phyloP scores from a whole-genome alignment of 2,113 vertebrate genomes.

The Okapia johnstoni region DNA sequence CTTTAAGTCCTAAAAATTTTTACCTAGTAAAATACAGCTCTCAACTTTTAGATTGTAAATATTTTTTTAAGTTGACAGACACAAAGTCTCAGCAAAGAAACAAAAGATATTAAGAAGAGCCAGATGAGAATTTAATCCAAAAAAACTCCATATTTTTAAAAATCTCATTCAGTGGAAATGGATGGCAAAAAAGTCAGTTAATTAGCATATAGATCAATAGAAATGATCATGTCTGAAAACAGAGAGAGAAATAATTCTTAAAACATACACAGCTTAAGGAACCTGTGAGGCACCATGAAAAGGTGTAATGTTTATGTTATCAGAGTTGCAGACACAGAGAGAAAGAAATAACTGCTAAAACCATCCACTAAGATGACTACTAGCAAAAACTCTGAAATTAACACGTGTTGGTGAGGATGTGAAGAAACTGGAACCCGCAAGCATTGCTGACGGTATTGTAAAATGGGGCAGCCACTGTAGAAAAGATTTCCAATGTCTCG shows the following conservation, averaged over 20 bases:
- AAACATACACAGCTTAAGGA: background rate
- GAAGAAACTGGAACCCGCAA: background rate
- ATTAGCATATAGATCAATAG: background rate
- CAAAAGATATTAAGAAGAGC: background rate
- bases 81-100: background rate
- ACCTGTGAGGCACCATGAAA: background rate
- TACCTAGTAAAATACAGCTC: background rate
- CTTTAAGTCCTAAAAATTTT: background rate
- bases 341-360: background rate
- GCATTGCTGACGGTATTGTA: background rate
- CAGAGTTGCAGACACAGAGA: background rate
- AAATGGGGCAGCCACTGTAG: background rate
- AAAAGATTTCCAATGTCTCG: background rate
- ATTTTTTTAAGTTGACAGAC: background rate
- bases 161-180: background rate
- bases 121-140: background rate
- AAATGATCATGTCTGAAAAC: background rate
- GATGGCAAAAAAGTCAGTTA: background rate
- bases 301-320: background rate
- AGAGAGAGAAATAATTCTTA: background rate
- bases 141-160: background rate
- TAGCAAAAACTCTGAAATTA: background rate
- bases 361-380: background rate
- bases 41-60: background rate
- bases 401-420: background rate